phyloP scores from a whole-genome alignment of 2,113 vertebrate genomes.

The Micromys minutus region DNA sequence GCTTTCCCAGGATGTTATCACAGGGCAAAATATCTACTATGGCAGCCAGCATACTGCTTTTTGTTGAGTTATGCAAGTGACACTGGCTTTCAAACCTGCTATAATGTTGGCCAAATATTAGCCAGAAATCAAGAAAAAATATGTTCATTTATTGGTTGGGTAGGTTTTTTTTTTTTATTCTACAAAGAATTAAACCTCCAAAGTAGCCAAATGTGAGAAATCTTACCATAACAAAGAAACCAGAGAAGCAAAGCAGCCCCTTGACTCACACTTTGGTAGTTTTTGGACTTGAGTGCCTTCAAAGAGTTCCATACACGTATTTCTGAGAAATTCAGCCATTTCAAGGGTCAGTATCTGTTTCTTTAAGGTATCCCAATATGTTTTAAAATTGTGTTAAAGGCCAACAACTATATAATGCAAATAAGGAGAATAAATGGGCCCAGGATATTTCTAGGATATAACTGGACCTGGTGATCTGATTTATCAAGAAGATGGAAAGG shows the following conservation, averaged over 20 bases:
- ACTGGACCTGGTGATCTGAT: background rate
- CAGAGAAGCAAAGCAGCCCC: background rate
- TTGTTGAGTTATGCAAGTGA: conserved; percentile 29
- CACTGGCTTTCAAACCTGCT: background rate
- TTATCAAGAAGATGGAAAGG: background rate
- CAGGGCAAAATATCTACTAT: background rate
- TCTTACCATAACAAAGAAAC: background rate
- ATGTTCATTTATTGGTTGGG: background rate
- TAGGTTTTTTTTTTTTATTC: background rate
- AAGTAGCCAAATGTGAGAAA: background rate
- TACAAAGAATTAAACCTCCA: background rate
- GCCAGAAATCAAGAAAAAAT: background rate
- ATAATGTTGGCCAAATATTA: background rate
- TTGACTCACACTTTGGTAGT: background rate
- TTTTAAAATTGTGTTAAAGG: background rate
- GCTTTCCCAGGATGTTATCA: background rate
- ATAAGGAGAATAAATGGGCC: background rate
- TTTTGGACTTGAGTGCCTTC: background rate
- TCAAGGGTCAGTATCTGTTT: background rate
- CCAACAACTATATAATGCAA: background rate
- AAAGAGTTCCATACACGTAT: background rate
- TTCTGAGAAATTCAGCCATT: background rate
- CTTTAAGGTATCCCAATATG: background rate
- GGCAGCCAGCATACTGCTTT: background rate
- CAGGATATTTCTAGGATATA: background rate